Evolutionary conservation across 2,113 vertebrate species (phyloP).

Genomic region (cat (Felis catus)): DNA sequence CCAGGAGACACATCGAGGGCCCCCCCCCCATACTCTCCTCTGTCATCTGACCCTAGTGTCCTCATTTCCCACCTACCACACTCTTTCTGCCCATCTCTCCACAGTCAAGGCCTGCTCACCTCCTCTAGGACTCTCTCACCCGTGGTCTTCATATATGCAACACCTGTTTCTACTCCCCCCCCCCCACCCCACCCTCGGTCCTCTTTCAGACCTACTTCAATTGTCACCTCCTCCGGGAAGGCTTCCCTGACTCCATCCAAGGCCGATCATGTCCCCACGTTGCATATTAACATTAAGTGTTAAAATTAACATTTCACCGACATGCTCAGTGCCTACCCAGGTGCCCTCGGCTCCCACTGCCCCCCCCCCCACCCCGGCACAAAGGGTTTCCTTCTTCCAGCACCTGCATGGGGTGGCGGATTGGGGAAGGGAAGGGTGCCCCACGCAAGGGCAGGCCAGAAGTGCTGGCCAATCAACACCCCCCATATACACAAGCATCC

Average conservation of each 20-base stretch:
- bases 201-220: not conserved
- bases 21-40: not conserved
- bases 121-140: not conserved
- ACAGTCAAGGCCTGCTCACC: not conserved
- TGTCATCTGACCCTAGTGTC: not conserved
- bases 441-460: not conserved
- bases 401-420: not conserved
- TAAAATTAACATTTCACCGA: not conserved
- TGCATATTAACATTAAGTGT: not conserved
- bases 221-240: not conserved
- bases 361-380: not conserved
- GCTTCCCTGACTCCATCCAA: not conserved
- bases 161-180: not conserved
- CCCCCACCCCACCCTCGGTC: not conserved
- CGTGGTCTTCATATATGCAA: not conserved
- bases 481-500: not conserved
- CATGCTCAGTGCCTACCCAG: no score
- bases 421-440: no score
- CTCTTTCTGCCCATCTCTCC: not conserved
- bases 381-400: not conserved
- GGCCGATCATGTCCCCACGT: not conserved
- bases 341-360: not conserved
- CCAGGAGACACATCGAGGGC: not conserved
- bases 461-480: not conserved
- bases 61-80: not conserved